A percentile compares a stretch with the other conserved stretches of the same genome.
Conservation (phyloP, 92 coral and sea anemone genomes). For the Parazoanthus darwini region DNA sequence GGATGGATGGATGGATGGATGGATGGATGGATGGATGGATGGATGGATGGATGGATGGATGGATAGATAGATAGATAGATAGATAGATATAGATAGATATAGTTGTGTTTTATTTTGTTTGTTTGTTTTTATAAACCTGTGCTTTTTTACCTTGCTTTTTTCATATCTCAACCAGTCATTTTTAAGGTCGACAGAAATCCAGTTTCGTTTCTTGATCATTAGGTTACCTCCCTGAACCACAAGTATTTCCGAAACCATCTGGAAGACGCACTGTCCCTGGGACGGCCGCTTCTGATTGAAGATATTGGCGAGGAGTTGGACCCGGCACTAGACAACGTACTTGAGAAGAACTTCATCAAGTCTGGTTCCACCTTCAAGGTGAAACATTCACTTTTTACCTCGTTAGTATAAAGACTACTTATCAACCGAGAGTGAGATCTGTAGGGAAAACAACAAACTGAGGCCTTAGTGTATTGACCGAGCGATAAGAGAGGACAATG, state of each 20-base stretch:
- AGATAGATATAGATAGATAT: not conserved
- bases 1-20: too few species aligned
- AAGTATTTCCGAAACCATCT: conserved; percentile 89
- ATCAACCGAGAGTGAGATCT: too few species aligned
- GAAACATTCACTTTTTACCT: not conserved
- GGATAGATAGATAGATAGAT: too few species aligned
- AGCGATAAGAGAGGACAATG: too few species aligned
- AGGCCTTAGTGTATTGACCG: too few species aligned
- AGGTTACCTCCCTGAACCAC: conserved; percentile 90
- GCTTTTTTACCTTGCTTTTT: not conserved
- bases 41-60: too few species aligned
- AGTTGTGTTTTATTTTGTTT: not conserved
- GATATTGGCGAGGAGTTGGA: conserved; percentile 93
- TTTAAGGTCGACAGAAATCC: not conserved
- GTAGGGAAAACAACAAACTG: too few species aligned
- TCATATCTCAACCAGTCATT: not conserved
- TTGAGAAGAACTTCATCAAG: conserved; percentile 88
- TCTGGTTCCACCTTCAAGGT: conserved; percentile 91
- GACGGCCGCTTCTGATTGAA: conserved; percentile 83
- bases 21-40: not conserved
- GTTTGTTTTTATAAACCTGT: not conserved
- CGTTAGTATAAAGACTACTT: too few species aligned
- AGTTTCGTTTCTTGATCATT: not conserved
- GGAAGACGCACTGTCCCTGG: conserved; percentile 81
- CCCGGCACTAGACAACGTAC: conserved; percentile 86